phyloP scores from a whole-genome alignment of 2,113 vertebrate genomes.

The Neolamprologus variostigma region DNA sequence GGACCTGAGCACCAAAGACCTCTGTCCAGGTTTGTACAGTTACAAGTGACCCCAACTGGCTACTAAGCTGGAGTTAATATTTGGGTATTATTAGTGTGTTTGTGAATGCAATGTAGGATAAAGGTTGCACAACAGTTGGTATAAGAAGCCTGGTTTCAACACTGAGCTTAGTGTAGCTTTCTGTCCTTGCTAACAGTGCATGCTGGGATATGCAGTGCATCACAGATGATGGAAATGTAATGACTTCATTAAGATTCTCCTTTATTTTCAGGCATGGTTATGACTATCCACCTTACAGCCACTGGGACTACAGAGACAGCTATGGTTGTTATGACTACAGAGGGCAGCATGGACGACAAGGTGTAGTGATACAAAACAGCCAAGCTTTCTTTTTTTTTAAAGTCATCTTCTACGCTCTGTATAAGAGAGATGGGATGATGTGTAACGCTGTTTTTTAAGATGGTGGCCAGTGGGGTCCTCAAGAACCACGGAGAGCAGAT shows the following conservation, averaged over 20 bases:
- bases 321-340: slow-evolving; percentile 55
- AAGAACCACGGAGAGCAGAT: slow-evolving; percentile 20
- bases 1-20: slow-evolving; percentile 14
- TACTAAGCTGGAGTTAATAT: not conserved
- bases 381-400: rapidly evolving
- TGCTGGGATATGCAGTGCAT: not conserved
- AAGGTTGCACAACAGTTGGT: not conserved
- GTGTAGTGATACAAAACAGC: slow-evolving; percentile 16
- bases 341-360: slow-evolving; percentile 43
- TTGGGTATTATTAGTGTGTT: not conserved
- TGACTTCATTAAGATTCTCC: not conserved
- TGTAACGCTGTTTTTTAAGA: slow-evolving; percentile 26
- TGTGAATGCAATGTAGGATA: not conserved
- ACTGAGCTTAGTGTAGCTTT: not conserved
- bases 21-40: slow-evolving; percentile 53
- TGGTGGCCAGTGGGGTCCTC: slow-evolving; percentile 35
- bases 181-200: not conserved
- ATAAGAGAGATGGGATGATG: not conserved
- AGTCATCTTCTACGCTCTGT: not conserved
- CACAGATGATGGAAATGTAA: not conserved
- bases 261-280: slow-evolving; percentile 47
- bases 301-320: slow-evolving; percentile 58
- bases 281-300: slow-evolving; percentile 40
- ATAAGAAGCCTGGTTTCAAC: not conserved
- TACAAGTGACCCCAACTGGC: not conserved